phyloP scores from a whole-genome alignment of 2,888 invertebrate genomes.

The Philereme vetulata region DNA sequence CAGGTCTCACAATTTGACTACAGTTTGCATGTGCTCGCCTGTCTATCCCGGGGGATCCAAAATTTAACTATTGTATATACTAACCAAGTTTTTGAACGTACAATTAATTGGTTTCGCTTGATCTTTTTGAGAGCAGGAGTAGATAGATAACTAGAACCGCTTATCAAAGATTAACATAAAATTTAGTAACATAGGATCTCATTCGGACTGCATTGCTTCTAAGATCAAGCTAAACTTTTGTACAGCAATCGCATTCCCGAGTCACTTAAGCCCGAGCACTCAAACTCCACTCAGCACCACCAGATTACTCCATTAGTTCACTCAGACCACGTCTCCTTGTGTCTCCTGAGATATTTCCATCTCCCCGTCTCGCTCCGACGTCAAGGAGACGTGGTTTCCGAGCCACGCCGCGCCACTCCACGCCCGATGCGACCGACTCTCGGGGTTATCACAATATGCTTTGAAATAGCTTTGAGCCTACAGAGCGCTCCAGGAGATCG shows the following conservation, averaged over 20 bases:
- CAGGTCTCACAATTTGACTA: slow-evolving; percentile 19
- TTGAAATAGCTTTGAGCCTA: slow-evolving; percentile 29
- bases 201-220: slow-evolving; percentile 3
- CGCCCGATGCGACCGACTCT: slow-evolving; percentile 43
- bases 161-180: background rate
- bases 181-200: too few relatives aligned
- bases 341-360: slow-evolving; percentile 2
- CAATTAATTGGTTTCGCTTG: slow-evolving; percentile 41
- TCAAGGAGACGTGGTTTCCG: slow-evolving; percentile 11
- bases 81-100: slow-evolving; percentile 8
- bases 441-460: slow-evolving; percentile 36
- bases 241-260: slow-evolving; percentile 47
- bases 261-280: slow-evolving; percentile 68
- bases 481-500: slow-evolving; percentile 13
- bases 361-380: slow-evolving; percentile 6
- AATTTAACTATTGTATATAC: slow-evolving; percentile 26
- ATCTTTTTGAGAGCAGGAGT: slow-evolving; percentile 22
- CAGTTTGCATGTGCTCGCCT: slow-evolving; percentile 58
- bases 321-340: slow-evolving; percentile 17
- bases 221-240: slow-evolving; percentile 47
- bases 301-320: slow-evolving; percentile 28
- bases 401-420: slow-evolving; percentile 32
- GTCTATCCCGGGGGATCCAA: slow-evolving; percentile 41
- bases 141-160: background rate
- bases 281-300: slow-evolving; percentile 62